These are phyloP conservation scores for Sylvia atricapilla DNA, from an alignment of 2,113 vertebrate species.

Conservation along the genomic window DNA sequence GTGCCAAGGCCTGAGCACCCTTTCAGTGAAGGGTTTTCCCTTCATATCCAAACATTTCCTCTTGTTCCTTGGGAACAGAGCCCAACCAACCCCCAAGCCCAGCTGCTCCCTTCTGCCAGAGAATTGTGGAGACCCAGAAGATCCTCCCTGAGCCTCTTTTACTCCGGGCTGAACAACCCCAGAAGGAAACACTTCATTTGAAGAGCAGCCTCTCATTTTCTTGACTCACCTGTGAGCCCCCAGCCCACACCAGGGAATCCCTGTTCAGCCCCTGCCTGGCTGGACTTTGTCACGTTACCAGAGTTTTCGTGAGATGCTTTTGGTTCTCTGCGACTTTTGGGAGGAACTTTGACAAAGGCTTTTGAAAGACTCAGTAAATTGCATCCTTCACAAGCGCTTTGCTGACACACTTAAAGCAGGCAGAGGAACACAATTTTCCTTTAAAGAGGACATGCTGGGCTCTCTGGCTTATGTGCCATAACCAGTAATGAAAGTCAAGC, in stretches of 20 bases:
- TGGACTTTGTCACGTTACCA: rapidly evolving
- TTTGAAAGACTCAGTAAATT: slow-evolving; percentile 44
- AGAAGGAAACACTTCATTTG: background rate
- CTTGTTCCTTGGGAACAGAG: background rate
- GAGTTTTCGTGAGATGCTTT: background rate
- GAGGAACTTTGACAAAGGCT: slow-evolving; percentile 12
- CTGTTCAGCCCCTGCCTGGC: background rate
- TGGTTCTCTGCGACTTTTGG: background rate
- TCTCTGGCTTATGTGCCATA: background rate
- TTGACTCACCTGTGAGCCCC: background rate
- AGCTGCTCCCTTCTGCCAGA: background rate
- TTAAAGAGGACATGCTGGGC: background rate
- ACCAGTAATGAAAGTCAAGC: background rate
- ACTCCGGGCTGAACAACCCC: background rate
- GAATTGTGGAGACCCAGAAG: too few relatives aligned
- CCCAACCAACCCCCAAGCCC: rapidly evolving
- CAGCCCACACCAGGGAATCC: background rate
- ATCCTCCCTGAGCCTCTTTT: background rate
- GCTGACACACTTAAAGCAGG: slow-evolving; percentile 3
- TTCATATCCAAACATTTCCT: background rate
- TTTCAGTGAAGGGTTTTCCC: background rate
- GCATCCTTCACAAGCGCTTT: background rate
- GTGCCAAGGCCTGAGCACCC: background rate
- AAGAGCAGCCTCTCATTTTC: background rate
- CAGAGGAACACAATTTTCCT: slow-evolving; percentile 22